Evolutionary conservation across 2,797 vertebrate genomes (phyloP), one percentile per base, ranked within the genome.

Genomic region (Acanthis flammea): DNA sequence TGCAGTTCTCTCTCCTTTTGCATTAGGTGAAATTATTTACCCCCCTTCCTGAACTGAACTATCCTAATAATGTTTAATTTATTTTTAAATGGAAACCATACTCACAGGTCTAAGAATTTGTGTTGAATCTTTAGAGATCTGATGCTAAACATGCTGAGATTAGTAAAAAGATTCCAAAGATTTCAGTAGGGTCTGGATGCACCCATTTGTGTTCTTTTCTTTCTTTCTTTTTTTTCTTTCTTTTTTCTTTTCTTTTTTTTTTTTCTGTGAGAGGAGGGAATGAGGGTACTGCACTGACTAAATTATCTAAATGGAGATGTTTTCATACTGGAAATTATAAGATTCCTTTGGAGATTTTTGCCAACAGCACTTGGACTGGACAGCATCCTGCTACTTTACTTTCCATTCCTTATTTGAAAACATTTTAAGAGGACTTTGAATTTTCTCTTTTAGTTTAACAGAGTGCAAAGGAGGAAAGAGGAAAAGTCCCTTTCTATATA

Each of bases 191-290:
- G 11, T 51, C 48, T 41, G 11, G 3, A 51, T 1, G 0, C 60
- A 35, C 1, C 0, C 0, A 0, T 15, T 61, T 14, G 14, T 48
- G 5, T 19, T 14, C 6, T 1, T 8, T 19, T 6, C 4, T 16
- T 35, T 44, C 4, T 22, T 8, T 39, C 39, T 11, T 23, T 12
- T n/a, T 12, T 30, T 14, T 2, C 3, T 11, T 9, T n/a, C 8
- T 28, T 18, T 35, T 41, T 41, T 39, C 39, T 16, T 7, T 19
- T 7, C 22, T 45, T 11, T 12, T n/a, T 25, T 5, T 35, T 41
- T 62, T 18, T 12, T 2, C 6, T 72, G 1, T 48, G 23, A 24
- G 4, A 22, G 3, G 1, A 7, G 3, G 33, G 3, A 67, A 31
- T n/a, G 13, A 6, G 6, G 3, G 1, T n/a, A 12, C 15, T 72